Percentiles rank a stretch among this genome's conserved stretches.
Evolutionary conservation across 2,888 invertebrate species (phyloP).

Genomic region (Empis stercorea): DNA sequence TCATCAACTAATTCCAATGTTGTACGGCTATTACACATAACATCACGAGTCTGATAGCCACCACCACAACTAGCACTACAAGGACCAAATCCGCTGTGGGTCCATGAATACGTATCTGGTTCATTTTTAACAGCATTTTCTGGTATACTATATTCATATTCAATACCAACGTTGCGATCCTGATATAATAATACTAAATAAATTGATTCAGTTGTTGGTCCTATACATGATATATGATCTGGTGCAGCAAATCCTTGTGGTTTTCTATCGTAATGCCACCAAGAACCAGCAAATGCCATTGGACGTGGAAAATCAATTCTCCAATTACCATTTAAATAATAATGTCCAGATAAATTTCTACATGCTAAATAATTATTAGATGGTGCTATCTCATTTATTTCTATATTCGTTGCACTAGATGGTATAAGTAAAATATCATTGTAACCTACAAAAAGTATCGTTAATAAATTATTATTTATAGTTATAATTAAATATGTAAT

Average conservation of each 20-base stretch:
- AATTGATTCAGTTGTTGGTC: slow-evolving; percentile 82
- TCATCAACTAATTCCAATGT: slow-evolving; percentile 59
- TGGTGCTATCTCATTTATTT: slow-evolving; percentile 60
- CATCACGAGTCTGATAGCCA: slow-evolving; percentile 67
- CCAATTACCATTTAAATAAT: slow-evolving; percentile 90
- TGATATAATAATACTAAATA: slow-evolving; percentile 74
- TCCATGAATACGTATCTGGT: slow-evolving; percentile 73
- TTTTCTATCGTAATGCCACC: slow-evolving; percentile 78
- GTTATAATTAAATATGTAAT: too few species aligned
- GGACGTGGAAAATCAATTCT: slow-evolving; percentile 80
- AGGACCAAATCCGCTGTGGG: slow-evolving; percentile 48
- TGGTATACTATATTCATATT: slow-evolving; percentile 84
- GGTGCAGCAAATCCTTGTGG: slow-evolving; percentile 71
- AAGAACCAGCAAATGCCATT: slow-evolving; percentile 65
- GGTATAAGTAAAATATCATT: slow-evolving; percentile 85
- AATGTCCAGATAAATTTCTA: slow-evolving; percentile 67
- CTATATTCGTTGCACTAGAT: slow-evolving; percentile 81
- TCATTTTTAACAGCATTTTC: slow-evolving; percentile 51
- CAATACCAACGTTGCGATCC: slow-evolving; percentile 69
- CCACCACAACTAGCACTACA: slow-evolving; percentile 86
- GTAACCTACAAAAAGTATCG: slow-evolving; percentile 63
- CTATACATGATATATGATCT: slow-evolving; percentile 69
- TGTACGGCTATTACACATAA: slow-evolving; percentile 65
- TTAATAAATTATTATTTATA: too few species aligned
- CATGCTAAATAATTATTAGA: slow-evolving; percentile 87